Evolutionary conservation across 2,888 invertebrate genomes (phyloP).

Genomic region (Noctua janthina): DNA sequence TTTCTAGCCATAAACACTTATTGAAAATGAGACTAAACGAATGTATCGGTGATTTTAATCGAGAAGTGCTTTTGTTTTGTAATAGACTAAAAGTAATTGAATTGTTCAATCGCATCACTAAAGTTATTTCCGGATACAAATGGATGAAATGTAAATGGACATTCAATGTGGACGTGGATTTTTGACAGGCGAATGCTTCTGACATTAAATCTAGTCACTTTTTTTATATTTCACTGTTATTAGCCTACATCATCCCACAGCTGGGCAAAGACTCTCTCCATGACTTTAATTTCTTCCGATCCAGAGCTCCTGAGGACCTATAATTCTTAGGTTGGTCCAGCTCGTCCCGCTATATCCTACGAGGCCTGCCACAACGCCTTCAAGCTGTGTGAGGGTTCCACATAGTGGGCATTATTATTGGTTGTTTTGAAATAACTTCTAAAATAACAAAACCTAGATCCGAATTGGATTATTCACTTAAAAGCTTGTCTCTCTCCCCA

Average conservation of each 20-base stretch:
- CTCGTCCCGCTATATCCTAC: neutral
- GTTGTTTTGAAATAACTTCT: too few relatives aligned
- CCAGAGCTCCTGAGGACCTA: neutral
- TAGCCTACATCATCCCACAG: neutral
- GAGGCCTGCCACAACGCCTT: neutral
- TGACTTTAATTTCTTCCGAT: neutral
- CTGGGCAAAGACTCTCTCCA: neutral
- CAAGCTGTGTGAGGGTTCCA: neutral
- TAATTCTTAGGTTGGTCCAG: neutral
- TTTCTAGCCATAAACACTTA: neutral
- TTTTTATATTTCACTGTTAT: neutral
- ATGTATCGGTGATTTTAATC: neutral
- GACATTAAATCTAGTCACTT: neutral
- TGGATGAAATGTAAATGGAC: neutral
- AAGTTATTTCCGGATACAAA: slow-evolving; percentile 6
- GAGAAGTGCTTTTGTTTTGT: too few relatives aligned
- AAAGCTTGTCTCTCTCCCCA: slow-evolving; percentile 20
- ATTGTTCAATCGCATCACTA: slow-evolving; percentile 10
- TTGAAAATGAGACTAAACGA: neutral
- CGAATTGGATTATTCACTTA: slow-evolving; percentile 23
- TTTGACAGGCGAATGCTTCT: neutral
- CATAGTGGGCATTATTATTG: too few relatives aligned
- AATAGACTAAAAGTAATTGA: slow-evolving; percentile 14
- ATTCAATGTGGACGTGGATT: neutral
- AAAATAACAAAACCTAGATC: neutral